Base-by-base conservation (phyloP, 1,140 invertebrate genomes). In the Ceratina japonica region DNA sequence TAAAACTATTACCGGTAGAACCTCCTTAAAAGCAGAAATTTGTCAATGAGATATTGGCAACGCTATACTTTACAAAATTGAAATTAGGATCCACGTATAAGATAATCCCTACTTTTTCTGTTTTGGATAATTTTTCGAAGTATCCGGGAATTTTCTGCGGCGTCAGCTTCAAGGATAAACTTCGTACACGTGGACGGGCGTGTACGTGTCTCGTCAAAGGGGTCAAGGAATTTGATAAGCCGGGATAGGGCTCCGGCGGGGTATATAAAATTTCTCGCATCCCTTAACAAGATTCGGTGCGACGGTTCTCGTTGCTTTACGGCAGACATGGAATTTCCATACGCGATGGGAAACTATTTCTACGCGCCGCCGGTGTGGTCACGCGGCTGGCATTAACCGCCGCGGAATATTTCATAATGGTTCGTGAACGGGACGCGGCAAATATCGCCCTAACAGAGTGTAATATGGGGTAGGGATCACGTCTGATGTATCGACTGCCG, bases 401-500 rank as follows among this genome's bases (percentile, higher is more conserved):
- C 15, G 31, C 24, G 52, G 52, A 77, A 76, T 83, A 82, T 81
- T 69, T 76, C 66, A 65, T 76, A 76, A 76, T 56, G 63, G 72
- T 44, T 69, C 5, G 78, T 62, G 64, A 80, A 75, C 61, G 61
- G 76, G 61, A 65, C 62, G 54, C 61, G 24, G 8, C 54, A 37
- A 72, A 73, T 71, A 80, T 80, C 83, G 66, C 70, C 27, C 65
- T n/a, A 44, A 18, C 12, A 22, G 51, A 31, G 63, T 58, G 66
- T 56, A 44, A 73, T 70, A 64, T 56, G 64, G 71, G 68, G 63
- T 78, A 70, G 70, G n/a, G 62, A 54, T 59, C 54, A 75, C 58
- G 52, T 62, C 75, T 69, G 62, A 84, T 79, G 80, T 83, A 86
- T 86, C 84, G 84, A 83, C 85, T 83, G 65, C 27, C 75, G 44